A percentile compares a stretch with the other conserved stretches of the same genome.
These are phyloP conservation scores for Latrodectus elegans DNA, from an alignment of 2,888 invertebrate genomes.

Conservation along the genomic window DNA sequence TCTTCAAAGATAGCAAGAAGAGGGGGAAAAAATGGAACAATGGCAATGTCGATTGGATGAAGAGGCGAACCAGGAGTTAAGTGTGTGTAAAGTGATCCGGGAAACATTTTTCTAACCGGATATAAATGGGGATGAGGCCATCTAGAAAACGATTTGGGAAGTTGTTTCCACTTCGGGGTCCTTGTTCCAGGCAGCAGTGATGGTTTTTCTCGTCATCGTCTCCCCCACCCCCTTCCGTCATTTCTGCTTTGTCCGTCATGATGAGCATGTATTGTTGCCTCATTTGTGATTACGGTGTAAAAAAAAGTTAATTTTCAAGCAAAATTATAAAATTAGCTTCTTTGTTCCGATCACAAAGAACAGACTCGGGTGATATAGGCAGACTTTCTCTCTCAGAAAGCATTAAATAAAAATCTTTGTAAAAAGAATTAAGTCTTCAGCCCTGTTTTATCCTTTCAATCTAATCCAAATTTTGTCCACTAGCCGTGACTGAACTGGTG, in stretches of 20 bases:
- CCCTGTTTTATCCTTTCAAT: too few relatives aligned
- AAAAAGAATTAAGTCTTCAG: too few relatives aligned
- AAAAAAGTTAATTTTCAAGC: too few relatives aligned
- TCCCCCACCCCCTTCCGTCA: neutral
- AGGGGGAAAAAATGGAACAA: constrained; percentile 40
- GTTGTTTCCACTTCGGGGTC: constrained; percentile 24
- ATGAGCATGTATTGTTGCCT: too few relatives aligned
- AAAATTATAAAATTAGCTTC: neutral
- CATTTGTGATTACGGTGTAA: too few relatives aligned
- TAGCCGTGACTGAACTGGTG: too few relatives aligned
- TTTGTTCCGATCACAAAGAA: neutral
- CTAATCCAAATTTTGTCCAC: too few relatives aligned
- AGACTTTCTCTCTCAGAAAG: too few relatives aligned
- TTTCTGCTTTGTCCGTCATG: neutral
- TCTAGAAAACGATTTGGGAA: constrained; percentile 32
- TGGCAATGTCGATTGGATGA: constrained; percentile 30
- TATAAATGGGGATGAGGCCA: constrained; percentile 40
- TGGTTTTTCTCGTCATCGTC: constrained; percentile 53
- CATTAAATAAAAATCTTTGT: too few relatives aligned
- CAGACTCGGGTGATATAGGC: too few relatives aligned
- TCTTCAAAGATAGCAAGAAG: neutral
- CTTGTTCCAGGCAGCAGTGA: constrained; percentile 48
- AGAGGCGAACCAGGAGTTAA: constrained; percentile 56
- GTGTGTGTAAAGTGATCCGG: constrained; percentile 53
- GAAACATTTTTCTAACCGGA: constrained; percentile 38